A percentile compares a stretch with the other conserved stretches of the same genome.
phyloP scores from a whole-genome alignment of 2,113 vertebrate genomes.

The Austrofundulus limnaeus region DNA sequence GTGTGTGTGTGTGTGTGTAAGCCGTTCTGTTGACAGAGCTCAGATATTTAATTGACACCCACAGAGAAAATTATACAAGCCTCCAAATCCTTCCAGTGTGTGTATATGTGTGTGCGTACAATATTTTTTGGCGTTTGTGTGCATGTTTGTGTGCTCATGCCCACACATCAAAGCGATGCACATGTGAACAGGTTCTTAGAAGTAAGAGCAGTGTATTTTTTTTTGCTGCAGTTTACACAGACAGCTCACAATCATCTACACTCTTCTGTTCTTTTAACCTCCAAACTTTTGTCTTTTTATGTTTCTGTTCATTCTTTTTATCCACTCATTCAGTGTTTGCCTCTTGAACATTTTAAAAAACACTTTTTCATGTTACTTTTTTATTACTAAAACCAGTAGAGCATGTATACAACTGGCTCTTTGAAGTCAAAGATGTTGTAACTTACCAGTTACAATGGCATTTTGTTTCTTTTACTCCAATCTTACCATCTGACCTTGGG shows the following conservation, averaged over 20 bases:
- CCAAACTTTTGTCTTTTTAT: not conserved
- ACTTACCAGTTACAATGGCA: too few relatives aligned
- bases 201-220: not conserved
- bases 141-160: slow-evolving; percentile 6
- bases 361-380: not conserved
- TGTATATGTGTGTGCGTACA: slow-evolving; percentile 13
- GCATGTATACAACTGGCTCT: too few relatives aligned
- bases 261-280: not conserved
- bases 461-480: too few relatives aligned
- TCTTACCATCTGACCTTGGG: too few relatives aligned
- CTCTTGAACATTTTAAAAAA: not conserved
- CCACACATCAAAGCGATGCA: slow-evolving; percentile 16
- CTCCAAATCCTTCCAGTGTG: slow-evolving; percentile 48
- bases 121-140: slow-evolving; percentile 15
- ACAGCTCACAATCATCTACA: slow-evolving; percentile 8
- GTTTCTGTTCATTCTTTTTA: not conserved
- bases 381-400: not conserved
- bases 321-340: not conserved
- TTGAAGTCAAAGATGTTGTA: not conserved
- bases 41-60: slow-evolving; percentile 73
- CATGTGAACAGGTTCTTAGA: slow-evolving; percentile 20
- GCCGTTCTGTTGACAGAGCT: slow-evolving; percentile 56
- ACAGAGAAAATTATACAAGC: slow-evolving; percentile 70
- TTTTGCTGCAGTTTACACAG: slow-evolving; percentile 20
- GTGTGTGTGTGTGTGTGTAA: slow-evolving; percentile 34